Conservation (phyloP, 2,797 vertebrate genomes). For the Neosilurus mollespiculum region DNA sequence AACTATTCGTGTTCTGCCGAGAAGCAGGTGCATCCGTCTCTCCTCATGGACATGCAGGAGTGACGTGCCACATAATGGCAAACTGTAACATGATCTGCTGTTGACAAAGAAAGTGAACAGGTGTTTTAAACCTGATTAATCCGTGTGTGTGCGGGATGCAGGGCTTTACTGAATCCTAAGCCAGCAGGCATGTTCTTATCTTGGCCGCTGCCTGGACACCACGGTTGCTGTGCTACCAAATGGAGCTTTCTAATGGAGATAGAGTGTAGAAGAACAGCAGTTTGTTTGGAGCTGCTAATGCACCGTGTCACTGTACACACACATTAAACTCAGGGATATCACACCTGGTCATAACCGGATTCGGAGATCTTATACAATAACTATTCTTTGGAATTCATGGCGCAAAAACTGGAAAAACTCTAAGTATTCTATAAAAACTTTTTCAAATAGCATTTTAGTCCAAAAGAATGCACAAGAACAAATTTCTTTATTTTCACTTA, state of each 20-base stretch:
- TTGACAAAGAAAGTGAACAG: constrained; percentile 68
- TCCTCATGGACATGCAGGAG: constrained; percentile 55
- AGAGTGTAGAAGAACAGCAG: constrained; percentile 53
- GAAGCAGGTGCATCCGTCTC: constrained; percentile 58
- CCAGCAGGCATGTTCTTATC: constrained; percentile 64
- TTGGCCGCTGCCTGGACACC: constrained; percentile 60
- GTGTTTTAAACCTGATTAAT: constrained; percentile 72
- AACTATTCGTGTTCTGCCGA: neutral
- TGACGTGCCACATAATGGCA: constrained; percentile 55
- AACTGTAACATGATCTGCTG: constrained; percentile 62
- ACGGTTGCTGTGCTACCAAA: constrained; percentile 60
- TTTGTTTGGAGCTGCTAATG: constrained; percentile 55
- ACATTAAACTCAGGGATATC: constrained; percentile 4
- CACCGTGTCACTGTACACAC: constrained; percentile 24
- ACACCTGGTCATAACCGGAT: constrained; percentile 13
- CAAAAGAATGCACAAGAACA: neutral
- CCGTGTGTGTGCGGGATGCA: constrained; percentile 42
- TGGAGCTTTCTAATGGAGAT: constrained; percentile 50
- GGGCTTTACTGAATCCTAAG: constrained; percentile 56
- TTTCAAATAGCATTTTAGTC: neutral
- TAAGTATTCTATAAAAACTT: neutral
- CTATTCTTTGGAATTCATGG: constrained; percentile 10
- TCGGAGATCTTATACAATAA: constrained; percentile 30
- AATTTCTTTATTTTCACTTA: neutral
- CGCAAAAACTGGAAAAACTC: neutral